phyloP scores from a whole-genome alignment of 2,797 vertebrate genomes.

The Cephalopachus bancanus region DNA sequence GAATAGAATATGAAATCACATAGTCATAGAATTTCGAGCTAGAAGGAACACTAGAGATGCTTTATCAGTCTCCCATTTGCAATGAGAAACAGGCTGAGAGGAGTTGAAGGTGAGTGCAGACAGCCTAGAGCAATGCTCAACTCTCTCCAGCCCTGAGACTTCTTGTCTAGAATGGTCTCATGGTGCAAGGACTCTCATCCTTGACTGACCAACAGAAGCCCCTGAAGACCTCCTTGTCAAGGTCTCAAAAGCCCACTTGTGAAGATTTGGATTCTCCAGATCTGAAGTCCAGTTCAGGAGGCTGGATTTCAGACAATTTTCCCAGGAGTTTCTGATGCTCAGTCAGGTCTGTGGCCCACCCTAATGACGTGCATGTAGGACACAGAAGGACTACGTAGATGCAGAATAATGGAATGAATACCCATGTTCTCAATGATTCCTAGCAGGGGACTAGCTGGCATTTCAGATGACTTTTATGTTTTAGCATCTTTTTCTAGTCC shows the following conservation, averaged over 20 bases:
- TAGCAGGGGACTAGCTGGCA: background rate
- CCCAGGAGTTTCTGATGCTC: background rate
- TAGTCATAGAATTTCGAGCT: background rate
- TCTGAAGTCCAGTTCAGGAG: background rate
- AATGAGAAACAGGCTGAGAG: no score
- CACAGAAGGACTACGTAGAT: background rate
- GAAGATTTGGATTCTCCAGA: background rate
- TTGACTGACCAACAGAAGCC: background rate
- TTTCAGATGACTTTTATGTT: background rate
- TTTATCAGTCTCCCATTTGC: background rate
- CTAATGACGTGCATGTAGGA: background rate
- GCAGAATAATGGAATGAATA: background rate
- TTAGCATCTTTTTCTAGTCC: background rate
- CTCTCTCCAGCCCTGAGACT: background rate
- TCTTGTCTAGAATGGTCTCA: background rate
- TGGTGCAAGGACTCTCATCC: background rate
- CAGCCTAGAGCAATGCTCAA: rapidly evolving
- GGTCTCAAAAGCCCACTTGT: background rate
- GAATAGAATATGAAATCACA: background rate
- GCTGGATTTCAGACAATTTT: background rate
- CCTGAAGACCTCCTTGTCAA: background rate
- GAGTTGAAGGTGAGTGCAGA: background rate
- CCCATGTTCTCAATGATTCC: background rate
- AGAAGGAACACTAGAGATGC: background rate
- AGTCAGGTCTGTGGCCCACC: background rate